Evolutionary conservation across 2,888 invertebrate species (phyloP).

Genomic region (Xestoiulus laeticollis): DNA sequence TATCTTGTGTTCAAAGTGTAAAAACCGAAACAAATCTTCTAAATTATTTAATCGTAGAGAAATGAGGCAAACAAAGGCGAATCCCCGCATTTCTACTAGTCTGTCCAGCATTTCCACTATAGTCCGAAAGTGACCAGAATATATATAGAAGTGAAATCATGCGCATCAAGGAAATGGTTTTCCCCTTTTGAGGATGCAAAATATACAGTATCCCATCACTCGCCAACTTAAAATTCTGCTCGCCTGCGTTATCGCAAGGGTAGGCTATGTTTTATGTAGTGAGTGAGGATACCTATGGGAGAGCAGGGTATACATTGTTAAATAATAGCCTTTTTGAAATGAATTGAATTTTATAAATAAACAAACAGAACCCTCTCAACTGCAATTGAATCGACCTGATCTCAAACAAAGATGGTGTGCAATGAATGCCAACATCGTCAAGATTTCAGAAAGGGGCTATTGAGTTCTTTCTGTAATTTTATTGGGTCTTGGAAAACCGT

Average conservation of each 20-base stretch:
- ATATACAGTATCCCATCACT: neutral
- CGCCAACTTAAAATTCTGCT: conserved; percentile 20
- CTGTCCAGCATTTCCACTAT: neutral
- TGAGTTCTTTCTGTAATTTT: neutral
- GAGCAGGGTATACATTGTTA: conserved; percentile 20
- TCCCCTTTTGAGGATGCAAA: conserved; percentile 11
- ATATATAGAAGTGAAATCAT: conserved; percentile 11
- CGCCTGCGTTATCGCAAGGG: neutral
- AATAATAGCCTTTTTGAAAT: conserved; percentile 44
- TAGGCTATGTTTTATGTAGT: conserved; percentile 37
- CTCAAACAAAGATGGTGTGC: conserved; percentile 28
- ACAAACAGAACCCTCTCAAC: conserved; percentile 38
- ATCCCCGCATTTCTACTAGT: neutral
- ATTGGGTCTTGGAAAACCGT: neutral
- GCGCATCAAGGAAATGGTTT: conserved; percentile 28
- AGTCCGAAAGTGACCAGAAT: conserved; percentile 6
- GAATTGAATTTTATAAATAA: conserved; percentile 44
- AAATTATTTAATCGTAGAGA: neutral
- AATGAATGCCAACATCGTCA: neutral
- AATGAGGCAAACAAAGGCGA: neutral
- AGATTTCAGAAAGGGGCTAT: neutral
- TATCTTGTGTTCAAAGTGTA: neutral
- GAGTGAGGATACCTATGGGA: conserved; percentile 37
- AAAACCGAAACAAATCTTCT: neutral
- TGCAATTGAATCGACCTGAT: conserved; percentile 38